Evolutionary conservation across 1,140 invertebrate genomes (phyloP).

Genomic region (Chlorops oryzae): DNA sequence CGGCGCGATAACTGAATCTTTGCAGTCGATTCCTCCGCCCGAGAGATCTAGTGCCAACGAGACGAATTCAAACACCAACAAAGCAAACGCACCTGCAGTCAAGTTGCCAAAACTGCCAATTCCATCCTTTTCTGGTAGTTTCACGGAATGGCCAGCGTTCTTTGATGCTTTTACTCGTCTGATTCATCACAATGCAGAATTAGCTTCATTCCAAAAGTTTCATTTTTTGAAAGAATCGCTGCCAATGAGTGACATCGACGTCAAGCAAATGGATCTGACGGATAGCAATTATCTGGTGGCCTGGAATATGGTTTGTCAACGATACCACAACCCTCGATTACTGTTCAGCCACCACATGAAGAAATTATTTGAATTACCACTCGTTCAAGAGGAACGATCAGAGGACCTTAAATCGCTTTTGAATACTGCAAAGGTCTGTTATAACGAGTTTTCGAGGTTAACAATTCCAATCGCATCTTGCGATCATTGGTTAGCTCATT

Average conservation of each 20-base stretch:
- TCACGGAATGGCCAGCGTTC: background rate
- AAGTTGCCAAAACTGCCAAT: slow-evolving; percentile 1
- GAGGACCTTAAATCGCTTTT: background rate
- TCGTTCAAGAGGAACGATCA: background rate
- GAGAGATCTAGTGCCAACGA: too few species aligned
- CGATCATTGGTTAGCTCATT: slow-evolving; percentile 2
- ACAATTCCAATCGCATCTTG: background rate
- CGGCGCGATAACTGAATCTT: too few species aligned
- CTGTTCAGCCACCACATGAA: slow-evolving; percentile 3
- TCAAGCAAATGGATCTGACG: background rate
- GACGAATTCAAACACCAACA: too few species aligned
- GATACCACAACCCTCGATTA: background rate
- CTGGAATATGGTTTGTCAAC: background rate
- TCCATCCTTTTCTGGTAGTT: background rate
- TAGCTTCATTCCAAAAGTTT: background rate
- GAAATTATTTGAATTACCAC: background rate
- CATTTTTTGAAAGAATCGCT: background rate
- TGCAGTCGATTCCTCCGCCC: too few species aligned
- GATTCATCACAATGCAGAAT: background rate
- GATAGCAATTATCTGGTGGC: background rate
- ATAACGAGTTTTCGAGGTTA: background rate
- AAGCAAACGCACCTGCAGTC: too few species aligned
- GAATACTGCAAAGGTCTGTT: background rate
- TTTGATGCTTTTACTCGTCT: background rate
- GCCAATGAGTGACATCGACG: background rate